These are phyloP conservation scores for Nasonia oneida DNA, from an alignment of 2,888 invertebrate genomes.

Conservation along the genomic window DNA sequence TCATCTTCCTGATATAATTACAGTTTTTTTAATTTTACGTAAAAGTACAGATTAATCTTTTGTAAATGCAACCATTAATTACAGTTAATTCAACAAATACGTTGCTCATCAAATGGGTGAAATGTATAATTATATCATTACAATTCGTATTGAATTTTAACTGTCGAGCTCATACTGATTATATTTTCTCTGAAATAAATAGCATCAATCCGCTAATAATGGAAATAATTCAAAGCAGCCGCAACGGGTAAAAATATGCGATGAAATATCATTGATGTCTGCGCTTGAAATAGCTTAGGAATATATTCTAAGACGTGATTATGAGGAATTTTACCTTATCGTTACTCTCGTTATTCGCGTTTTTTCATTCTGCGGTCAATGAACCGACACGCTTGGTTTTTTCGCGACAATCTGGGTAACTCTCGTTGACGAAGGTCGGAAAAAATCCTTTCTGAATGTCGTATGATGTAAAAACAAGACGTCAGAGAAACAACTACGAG, in stretches of 20 bases:
- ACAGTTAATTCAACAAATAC: no score
- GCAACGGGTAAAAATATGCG: not conserved
- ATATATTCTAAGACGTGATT: constrained; percentile 22
- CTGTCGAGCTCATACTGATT: not conserved
- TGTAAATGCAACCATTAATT: not conserved
- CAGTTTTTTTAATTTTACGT: not conserved
- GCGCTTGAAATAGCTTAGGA: not conserved
- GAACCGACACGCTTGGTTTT: constrained; percentile 22
- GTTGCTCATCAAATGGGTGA: no score
- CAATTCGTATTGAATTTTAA: not conserved
- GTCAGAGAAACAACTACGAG: constrained; percentile 40
- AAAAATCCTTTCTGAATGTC: constrained; percentile 35
- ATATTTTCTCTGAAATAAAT: not conserved
- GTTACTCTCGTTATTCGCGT: constrained; percentile 27
- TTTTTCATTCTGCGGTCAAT: constrained; percentile 34
- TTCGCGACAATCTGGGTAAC: constrained; percentile 31
- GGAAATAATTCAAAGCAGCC: not conserved
- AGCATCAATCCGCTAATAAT: not conserved
- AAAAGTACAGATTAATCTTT: not conserved
- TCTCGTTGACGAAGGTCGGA: constrained; percentile 39
- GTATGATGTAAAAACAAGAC: constrained; percentile 40
- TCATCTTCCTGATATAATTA: not conserved
- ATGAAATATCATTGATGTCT: not conserved
- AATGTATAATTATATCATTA: no score
- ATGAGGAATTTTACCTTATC: constrained; percentile 47